Evolutionary conservation across 2,797 vertebrate genomes (phyloP), one percentile per base, ranked within the genome.

Genomic region (Falco concolor): DNA sequence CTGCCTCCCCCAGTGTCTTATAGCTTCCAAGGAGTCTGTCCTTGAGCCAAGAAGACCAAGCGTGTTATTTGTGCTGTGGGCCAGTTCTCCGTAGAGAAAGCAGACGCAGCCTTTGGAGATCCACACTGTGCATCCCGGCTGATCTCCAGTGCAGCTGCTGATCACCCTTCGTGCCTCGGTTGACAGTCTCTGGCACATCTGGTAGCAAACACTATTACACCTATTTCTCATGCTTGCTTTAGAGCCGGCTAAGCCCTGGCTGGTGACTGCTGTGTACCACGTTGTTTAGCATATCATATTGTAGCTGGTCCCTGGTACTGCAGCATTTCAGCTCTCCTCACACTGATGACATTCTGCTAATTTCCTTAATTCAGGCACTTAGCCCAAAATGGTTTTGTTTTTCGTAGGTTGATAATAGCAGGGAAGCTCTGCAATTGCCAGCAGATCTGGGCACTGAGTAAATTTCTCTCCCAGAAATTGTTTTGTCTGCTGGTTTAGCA

Each of bases 381-480:
- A 74, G 65, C 75, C 87, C 60, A 10, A 52, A 36, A 60, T 13
- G 67, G 28, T 34, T 76, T 86, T 3, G 14, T 64, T 95, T 90
- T 70, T 40, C 80, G 30, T 9, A 6, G 16, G 76, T 3, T 52
- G 85, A 3, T 22, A 21, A 36, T 13, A 32, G 73, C 38, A 68
- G 69, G 27, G 59, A 65, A 75, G 63, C 63, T 73, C 79, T 86
- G 80, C 54, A 65, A 36, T 30, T 6, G 1, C 61, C 8, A 8
- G 12, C 69, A 30, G 76, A 40, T 47, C 44, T 38, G 44, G 27
- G 73, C 5, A 3, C 54, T 0, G 24, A 32, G 92, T 90, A 78
- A 30, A 90, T 87, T 40, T 84, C 88, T 86, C 83, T 87, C 74
- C 36, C 74, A 73, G 84, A 44, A 84, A 84, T 92, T 73, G 86